Evolutionary conservation across 2,797 vertebrate species (phyloP).

Genomic region (Sciurus vulgaris): DNA sequence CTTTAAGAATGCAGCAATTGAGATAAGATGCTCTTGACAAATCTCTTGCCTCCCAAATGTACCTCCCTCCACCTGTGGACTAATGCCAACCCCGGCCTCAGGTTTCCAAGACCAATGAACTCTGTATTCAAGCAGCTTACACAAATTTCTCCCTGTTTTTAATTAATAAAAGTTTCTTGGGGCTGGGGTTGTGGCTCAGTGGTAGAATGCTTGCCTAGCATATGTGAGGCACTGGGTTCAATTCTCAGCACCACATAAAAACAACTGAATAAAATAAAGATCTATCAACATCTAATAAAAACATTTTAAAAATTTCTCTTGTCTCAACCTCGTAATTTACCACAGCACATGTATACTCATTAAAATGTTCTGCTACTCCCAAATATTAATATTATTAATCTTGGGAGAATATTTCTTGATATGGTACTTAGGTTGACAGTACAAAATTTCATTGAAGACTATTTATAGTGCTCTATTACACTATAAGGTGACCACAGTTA

Average conservation of each 20-base stretch:
- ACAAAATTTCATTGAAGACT: not conserved
- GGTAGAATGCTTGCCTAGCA: no score
- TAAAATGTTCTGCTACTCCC: not conserved
- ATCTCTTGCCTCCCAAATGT: rapidly evolving
- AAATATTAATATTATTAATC: not conserved
- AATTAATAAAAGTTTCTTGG: no score
- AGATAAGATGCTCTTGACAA: not conserved
- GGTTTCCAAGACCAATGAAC: not conserved
- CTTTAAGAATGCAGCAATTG: not conserved
- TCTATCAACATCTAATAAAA: no score
- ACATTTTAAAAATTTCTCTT: not conserved
- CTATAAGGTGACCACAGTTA: not conserved
- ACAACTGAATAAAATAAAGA: no score
- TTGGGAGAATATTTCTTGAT: not conserved
- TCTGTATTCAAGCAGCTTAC: not conserved
- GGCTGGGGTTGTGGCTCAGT: no score
- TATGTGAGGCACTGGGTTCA: no score
- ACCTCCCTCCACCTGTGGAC: not conserved
- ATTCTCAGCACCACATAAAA: no score
- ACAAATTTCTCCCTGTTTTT: not conserved
- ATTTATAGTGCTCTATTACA: not conserved
- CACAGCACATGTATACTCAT: not conserved
- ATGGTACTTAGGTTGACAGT: not conserved
- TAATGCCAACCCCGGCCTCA: not conserved
- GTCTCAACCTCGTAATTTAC: not conserved